Base-by-base conservation (phyloP, 2,888 invertebrate species). In the Alsophila aescularia region DNA sequence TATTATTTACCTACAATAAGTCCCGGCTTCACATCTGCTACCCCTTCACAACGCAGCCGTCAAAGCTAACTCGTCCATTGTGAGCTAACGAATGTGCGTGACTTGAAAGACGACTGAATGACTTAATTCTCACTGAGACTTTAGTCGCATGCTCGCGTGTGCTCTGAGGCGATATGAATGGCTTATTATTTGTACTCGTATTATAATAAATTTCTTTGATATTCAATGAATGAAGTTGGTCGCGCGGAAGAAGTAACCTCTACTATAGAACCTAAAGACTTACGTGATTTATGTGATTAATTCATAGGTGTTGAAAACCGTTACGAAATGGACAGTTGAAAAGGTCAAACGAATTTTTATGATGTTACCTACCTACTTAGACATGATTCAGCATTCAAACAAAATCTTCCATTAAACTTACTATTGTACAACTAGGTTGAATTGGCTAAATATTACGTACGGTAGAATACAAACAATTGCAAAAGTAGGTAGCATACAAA, bases 161-260 rank as follows among this genome's bases (percentile, higher is more conserved):
- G 71, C 74, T 62, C 62, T 68, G 67, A 70, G 59, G 64, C 61
- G 62, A 72, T 73, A 73, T 81, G 72, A 80, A 83, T 77, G 66
- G 70, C 70, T 79, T 83, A 41, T 45, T 41, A 36, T 41, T 45
- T 47, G 45, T 56, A 18, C 45, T 81, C 79, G 77, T 71, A 69
- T 67, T 64, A 68, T 74, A 73, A 75, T 79, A 77, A 74, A 83
- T 78, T 81, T 77, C 76, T 76, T 83, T 79, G 57, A 72, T 70
- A 70, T n/a, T n/a, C n/a, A n/a, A n/a, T 65, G 62, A 79, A 81
- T 79, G 73, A 69, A 64, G 67, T 66, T 67, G 73, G 70, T 71
- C 67, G 69, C 63, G 66, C 57, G 74, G 73, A 79, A 76, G 75
- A 58, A 27, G 18, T 24, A 16, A 34, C n/a, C 57, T 36, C 9